Conservation (phyloP, 2,113 vertebrate genomes). For the Sinocyclocheilus maitianheensis region DNA sequence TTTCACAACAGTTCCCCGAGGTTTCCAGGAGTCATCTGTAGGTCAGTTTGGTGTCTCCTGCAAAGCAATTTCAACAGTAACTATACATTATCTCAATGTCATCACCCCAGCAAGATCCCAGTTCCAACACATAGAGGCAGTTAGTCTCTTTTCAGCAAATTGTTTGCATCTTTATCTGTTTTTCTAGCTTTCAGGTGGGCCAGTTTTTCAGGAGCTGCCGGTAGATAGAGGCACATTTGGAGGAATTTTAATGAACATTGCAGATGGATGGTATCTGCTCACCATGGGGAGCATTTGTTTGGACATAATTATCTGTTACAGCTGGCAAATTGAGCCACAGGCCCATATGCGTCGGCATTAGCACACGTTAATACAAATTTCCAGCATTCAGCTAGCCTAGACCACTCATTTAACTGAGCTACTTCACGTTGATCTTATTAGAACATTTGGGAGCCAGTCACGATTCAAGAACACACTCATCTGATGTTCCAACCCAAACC, state of each 20-base stretch:
- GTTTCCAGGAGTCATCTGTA: not conserved
- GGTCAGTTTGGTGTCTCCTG: conserved; percentile 26
- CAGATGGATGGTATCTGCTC: not conserved
- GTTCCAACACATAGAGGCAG: not conserved
- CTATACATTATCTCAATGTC: not conserved
- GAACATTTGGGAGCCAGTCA: conserved; percentile 1
- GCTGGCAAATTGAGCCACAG: conserved; percentile 32
- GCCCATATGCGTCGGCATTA: not conserved
- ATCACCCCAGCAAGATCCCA: not conserved
- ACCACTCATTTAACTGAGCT: not conserved
- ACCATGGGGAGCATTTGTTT: conserved; percentile 33
- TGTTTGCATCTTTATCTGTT: not conserved
- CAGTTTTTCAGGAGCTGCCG: not conserved
- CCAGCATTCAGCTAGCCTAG: not conserved
- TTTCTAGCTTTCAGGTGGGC: not conserved
- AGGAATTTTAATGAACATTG: conserved; percentile 51
- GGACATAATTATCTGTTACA: conserved; percentile 51
- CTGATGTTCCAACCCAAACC: not conserved
- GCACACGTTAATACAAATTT: not conserved
- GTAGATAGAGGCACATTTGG: conserved; percentile 25
- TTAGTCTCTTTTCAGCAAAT: not conserved
- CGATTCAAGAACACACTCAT: conserved; percentile 11
- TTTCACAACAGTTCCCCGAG: not conserved
- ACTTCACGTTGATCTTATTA: conserved; percentile 23
- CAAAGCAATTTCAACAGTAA: not conserved